A percentile compares a stretch with the other conserved stretches of the same genome.
These are phyloP conservation scores for Platysteira castanea DNA, from an alignment of 2,113 vertebrate genomes.

Conservation along the genomic window DNA sequence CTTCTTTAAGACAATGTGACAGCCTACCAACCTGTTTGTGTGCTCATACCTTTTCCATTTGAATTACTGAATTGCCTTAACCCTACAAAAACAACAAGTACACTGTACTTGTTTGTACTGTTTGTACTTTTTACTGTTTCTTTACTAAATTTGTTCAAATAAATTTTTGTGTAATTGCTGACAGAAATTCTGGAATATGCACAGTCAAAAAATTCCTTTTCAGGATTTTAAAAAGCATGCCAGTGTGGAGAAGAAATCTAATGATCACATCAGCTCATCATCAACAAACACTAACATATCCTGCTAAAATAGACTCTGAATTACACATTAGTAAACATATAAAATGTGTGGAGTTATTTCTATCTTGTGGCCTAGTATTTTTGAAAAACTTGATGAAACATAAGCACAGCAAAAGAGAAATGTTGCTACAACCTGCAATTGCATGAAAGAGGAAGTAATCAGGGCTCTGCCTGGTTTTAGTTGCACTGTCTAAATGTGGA, in stretches of 20 bases:
- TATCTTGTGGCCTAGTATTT: background rate
- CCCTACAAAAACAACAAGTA: background rate
- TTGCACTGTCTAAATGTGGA: background rate
- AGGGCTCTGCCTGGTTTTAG: background rate
- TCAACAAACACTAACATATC: background rate
- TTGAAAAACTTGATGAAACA: background rate
- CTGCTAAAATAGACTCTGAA: background rate
- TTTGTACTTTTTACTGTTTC: background rate
- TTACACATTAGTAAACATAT: background rate
- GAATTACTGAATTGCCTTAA: background rate
- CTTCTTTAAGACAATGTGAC: background rate
- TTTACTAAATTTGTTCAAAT: background rate
- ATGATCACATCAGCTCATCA: background rate
- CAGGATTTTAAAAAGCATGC: background rate
- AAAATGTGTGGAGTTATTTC: background rate
- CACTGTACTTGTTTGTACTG: no score
- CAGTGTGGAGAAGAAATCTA: background rate
- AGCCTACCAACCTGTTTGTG: background rate
- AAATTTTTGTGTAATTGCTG: background rate
- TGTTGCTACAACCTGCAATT: background rate
- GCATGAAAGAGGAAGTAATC: background rate
- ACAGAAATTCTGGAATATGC: background rate
- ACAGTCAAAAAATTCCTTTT: background rate
- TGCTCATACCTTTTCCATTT: background rate
- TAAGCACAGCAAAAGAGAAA: background rate